Conservation (phyloP, 2,888 invertebrate genomes). For the Arrhopalites spinosus region DNA sequence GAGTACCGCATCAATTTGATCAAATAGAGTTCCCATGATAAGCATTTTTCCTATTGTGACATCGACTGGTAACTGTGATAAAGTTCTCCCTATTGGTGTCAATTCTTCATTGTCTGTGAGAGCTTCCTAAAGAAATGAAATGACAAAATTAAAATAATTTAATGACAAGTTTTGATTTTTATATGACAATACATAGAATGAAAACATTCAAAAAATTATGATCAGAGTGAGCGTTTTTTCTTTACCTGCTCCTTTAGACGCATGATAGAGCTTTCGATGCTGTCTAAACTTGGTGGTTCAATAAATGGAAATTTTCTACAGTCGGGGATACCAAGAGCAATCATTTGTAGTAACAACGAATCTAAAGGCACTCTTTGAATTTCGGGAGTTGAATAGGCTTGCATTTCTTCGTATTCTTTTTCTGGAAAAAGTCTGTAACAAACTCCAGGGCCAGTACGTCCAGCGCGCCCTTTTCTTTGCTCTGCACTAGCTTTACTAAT, state of each 20-base stretch:
- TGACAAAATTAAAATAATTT: neutral
- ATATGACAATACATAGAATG: neutral
- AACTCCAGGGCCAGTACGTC: constrained; percentile 81
- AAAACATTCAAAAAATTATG: constrained; percentile 2
- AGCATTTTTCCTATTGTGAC: constrained; percentile 88
- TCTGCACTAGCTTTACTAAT: constrained; percentile 97
- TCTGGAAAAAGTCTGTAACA: constrained; percentile 84
- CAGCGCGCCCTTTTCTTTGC: constrained; percentile 91
- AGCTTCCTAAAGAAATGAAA: constrained; percentile 61
- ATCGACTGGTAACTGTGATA: constrained; percentile 91
- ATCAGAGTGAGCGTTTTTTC: too few species aligned
- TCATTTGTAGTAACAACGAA: constrained; percentile 87
- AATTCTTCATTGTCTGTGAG: constrained; percentile 78
- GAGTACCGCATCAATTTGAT: constrained; percentile 84
- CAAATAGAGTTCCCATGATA: constrained; percentile 85
- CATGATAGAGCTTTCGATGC: constrained; percentile 83
- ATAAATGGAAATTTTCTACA: constrained; percentile 92
- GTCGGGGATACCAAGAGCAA: constrained; percentile 89
- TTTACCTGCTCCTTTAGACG: constrained; percentile 82
- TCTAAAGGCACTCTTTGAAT: constrained; percentile 93
- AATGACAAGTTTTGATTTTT: too few species aligned
- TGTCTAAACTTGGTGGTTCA: constrained; percentile 83
- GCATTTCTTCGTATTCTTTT: constrained; percentile 77
- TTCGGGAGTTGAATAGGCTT: constrained; percentile 88
- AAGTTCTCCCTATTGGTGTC: constrained; percentile 82